Evolutionary conservation across 2,113 vertebrate genomes (phyloP).

Genomic region (Upupa epops): DNA sequence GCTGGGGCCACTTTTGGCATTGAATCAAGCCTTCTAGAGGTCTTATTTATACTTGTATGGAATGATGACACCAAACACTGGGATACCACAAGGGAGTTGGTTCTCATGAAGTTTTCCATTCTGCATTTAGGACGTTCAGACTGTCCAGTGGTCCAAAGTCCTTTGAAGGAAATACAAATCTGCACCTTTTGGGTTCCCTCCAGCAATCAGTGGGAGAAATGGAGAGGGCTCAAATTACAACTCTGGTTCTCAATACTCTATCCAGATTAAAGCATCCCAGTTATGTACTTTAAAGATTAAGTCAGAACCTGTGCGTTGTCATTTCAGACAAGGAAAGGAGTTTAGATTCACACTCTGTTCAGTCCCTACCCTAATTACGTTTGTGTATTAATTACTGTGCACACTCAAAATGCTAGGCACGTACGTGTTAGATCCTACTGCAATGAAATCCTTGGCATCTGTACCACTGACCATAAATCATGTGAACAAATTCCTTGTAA

Average conservation of each 20-base stretch:
- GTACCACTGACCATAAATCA: background rate
- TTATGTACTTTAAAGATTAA: background rate
- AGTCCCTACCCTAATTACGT: background rate
- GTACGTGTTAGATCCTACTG: background rate
- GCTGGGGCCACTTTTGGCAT: background rate
- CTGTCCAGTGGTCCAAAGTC: background rate
- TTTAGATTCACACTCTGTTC: background rate
- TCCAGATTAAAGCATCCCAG: background rate
- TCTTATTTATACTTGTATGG: constrained; percentile 1
- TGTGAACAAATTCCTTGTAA: background rate
- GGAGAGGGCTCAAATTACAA: background rate
- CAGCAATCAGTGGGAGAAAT: background rate
- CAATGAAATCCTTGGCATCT: background rate
- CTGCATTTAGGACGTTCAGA: background rate
- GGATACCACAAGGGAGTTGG: background rate
- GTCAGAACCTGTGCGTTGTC: accelerated
- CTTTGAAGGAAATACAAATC: background rate
- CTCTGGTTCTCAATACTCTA: background rate
- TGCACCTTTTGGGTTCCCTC: constrained; percentile 28
- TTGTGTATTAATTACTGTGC: background rate
- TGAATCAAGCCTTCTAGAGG: background rate
- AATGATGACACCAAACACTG: background rate
- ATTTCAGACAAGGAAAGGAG: background rate
- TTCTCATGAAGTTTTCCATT: constrained; percentile 40
- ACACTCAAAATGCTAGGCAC: background rate